Conservation (phyloP, 2,113 vertebrate species). For the Dolichallabes microphthalmus region DNA sequence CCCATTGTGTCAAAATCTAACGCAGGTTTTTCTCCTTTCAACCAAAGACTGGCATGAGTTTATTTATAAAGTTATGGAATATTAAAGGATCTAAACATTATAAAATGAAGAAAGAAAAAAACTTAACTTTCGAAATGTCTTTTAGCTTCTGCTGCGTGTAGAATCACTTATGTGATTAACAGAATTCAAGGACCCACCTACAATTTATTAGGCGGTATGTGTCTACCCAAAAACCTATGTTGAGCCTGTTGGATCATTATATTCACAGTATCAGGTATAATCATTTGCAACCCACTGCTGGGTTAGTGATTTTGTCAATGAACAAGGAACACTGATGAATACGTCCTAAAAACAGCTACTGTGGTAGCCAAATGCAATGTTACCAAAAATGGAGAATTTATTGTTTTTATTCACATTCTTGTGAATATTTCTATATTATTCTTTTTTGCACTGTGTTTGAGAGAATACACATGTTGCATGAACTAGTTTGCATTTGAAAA, state of each 20-base stretch:
- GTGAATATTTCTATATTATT: too few relatives aligned
- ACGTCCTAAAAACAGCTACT: too few relatives aligned
- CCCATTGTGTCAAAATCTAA: background rate
- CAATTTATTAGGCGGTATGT: too few relatives aligned
- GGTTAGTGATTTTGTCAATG: background rate
- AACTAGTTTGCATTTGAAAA: background rate
- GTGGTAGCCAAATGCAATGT: background rate
- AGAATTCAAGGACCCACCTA: background rate
- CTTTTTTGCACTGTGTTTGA: too few relatives aligned
- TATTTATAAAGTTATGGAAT: background rate
- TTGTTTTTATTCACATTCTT: too few relatives aligned
- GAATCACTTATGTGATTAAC: background rate
- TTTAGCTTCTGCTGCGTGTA: background rate
- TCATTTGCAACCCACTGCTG: background rate
- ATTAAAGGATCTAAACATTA: background rate
- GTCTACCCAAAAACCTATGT: background rate
- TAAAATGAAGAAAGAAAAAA: background rate
- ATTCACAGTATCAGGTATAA: background rate
- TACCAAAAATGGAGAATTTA: too few relatives aligned
- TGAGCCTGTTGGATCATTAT: background rate
- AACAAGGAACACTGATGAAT: too few relatives aligned
- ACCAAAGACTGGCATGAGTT: background rate
- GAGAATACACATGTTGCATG: too few relatives aligned
- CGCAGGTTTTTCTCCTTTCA: background rate
- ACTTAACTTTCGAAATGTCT: background rate